Conservation (phyloP, 2,888 invertebrate species). For the Drosophila dives region DNA sequence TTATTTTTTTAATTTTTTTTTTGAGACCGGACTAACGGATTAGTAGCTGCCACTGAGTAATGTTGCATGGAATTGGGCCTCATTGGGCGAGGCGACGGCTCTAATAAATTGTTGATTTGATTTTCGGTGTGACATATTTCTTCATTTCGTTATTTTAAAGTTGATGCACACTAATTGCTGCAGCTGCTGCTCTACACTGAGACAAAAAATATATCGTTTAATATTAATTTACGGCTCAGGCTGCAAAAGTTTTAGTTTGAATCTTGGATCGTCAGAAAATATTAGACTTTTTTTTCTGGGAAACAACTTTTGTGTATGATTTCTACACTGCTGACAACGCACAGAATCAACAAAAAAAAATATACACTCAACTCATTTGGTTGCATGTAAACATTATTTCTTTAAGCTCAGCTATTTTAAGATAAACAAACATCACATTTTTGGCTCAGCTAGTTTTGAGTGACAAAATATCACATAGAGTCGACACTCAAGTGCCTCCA, state of each 20-base stretch:
- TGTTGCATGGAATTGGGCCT: slow-evolving; percentile 33
- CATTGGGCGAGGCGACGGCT: slow-evolving; percentile 14
- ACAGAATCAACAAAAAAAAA: too few relatives aligned
- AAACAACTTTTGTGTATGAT: too few relatives aligned
- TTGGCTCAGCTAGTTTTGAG: too few relatives aligned
- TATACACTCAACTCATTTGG: too few relatives aligned
- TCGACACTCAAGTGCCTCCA: too few relatives aligned
- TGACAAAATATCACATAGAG: too few relatives aligned
- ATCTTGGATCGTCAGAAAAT: neutral
- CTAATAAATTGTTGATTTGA: slow-evolving; percentile 23
- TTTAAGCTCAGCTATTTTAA: too few relatives aligned
- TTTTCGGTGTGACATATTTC: slow-evolving; percentile 24
- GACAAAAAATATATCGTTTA: too few relatives aligned
- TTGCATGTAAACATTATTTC: too few relatives aligned
- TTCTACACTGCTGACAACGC: too few relatives aligned
- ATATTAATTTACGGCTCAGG: neutral
- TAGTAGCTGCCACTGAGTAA: slow-evolving; percentile 39
- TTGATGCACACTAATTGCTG: slow-evolving; percentile 30
- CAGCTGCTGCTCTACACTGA: slow-evolving; percentile 27
- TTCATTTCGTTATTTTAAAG: slow-evolving; percentile 36
- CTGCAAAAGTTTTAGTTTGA: neutral
- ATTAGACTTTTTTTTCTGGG: neutral
- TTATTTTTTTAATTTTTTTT: neutral
- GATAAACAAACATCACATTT: too few relatives aligned
- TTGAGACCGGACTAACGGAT: slow-evolving; percentile 8